phyloP scores from a whole-genome alignment of 2,797 vertebrate genomes.

The Gymnoscopelus microlampas region DNA sequence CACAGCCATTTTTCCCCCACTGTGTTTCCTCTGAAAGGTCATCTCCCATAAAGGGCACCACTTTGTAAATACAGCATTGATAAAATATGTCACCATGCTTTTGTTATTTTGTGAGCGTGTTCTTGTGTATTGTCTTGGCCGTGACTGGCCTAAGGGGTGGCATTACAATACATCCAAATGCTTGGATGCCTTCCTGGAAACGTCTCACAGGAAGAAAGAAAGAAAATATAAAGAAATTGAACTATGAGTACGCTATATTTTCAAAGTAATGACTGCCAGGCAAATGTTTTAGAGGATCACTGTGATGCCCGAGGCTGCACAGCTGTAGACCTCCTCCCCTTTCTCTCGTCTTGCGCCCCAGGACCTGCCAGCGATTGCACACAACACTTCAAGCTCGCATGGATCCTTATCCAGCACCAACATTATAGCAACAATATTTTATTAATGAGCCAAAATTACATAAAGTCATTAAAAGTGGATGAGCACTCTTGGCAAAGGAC shows the following conservation, averaged over 20 bases:
- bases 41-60: slow-evolving; percentile 32
- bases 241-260: slow-evolving; percentile 54
- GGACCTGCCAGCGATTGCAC: slow-evolving; percentile 45
- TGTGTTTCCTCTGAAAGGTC: slow-evolving; percentile 46
- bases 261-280: slow-evolving; percentile 64
- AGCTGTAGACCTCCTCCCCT: slow-evolving; percentile 55
- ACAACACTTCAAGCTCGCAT: slow-evolving; percentile 65
- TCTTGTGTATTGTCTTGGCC: slow-evolving; percentile 2
- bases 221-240: too few relatives aligned
- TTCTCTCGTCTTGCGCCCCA: slow-evolving; percentile 53
- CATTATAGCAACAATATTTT: slow-evolving; percentile 74
- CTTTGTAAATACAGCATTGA: slow-evolving; percentile 45
- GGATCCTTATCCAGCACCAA: slow-evolving; percentile 69
- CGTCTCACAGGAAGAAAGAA: slow-evolving; percentile 54
- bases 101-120: not conserved
- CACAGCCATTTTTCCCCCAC: slow-evolving; percentile 19
- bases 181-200: slow-evolving; percentile 39
- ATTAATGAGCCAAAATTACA: slow-evolving; percentile 80
- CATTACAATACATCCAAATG: slow-evolving; percentile 29
- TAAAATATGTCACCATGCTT: slow-evolving; percentile 25
- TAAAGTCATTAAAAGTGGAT: slow-evolving; percentile 82
- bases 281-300: slow-evolving; percentile 66
- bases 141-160: slow-evolving; percentile 8
- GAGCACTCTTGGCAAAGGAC: slow-evolving; percentile 68
- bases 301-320: slow-evolving; percentile 62